Base-by-base conservation (phyloP, 2,797 vertebrate species). In the Sorex maritimensis region DNA sequence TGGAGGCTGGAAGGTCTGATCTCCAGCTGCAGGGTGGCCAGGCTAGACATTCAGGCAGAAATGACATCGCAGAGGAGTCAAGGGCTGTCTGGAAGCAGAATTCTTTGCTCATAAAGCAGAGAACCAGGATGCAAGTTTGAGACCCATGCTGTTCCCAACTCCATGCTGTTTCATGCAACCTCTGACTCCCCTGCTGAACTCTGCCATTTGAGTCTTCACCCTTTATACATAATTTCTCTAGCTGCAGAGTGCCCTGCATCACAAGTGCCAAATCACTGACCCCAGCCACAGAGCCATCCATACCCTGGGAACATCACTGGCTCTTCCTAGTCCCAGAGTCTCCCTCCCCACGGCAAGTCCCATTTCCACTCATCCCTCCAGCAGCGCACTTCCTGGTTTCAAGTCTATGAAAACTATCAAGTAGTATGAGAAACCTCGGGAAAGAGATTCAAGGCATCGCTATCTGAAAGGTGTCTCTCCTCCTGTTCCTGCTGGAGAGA, bases 401-500 rank as follows among this genome's bases (percentile, higher is more conserved):
- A 1, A 13, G 5, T 69, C 69, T 86, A 81, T 71, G 69, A 71
- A 90, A 75, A 23, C 74, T 78, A 75, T 3, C 17, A 52, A 73
- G 78, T 12, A 13, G 6, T 9, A 15, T 19, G 19, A 34, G 61
- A 63, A 3, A 28, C 34, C 30, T 71, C 44, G 26, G 61, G 74
- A 93, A 73, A 61, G 61, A 89, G 52, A 38, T 12, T 65, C 26
- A 24, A 79, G 81, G 14, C 24, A 71, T 38, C 46, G 30, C 74
- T 23, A 34, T 28, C 28, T 55, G 34, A 34, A 5, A 90, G 67
- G 23, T 90, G 10, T 52, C 65, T 63, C 71, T 67, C 74, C 30
- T 80, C 34, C 58, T 24, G 7, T 30, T 55, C 84, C 86, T 85
- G 79, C 86, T 89, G 86, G 72, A 3, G 26, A 77, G 71, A 92